Conservation (phyloP, 2,888 invertebrate species). For the Allophyes oxyacanthae region DNA sequence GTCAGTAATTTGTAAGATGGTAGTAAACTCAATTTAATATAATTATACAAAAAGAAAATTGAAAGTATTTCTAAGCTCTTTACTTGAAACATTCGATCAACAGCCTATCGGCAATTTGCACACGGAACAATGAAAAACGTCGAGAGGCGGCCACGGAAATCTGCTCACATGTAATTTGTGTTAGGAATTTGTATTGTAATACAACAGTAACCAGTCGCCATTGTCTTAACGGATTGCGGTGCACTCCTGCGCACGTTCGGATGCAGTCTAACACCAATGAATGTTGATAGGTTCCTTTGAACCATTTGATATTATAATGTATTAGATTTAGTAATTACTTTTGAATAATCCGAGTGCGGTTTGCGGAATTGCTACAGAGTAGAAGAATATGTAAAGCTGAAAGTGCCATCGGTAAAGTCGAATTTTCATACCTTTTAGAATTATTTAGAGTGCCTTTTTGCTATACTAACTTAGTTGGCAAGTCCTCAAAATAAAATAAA, state of each 20-base stretch:
- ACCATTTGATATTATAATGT: slow-evolving; percentile 29
- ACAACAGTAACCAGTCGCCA: slow-evolving; percentile 71
- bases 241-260: slow-evolving; percentile 62
- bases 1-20: no score
- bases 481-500: no score
- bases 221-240: slow-evolving; percentile 74
- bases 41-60: no score
- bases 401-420: no score
- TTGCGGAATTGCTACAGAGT: no score
- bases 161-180: slow-evolving; percentile 74
- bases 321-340: slow-evolving; percentile 20
- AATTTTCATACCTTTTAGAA: no score
- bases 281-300: slow-evolving; percentile 46
- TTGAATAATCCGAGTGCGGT: slow-evolving; percentile 3
- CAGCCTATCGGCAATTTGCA: slow-evolving; percentile 64
- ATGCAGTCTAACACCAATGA: slow-evolving; percentile 42
- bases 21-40: no score
- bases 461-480: no score
- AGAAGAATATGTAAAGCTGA: no score
- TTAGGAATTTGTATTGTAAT: slow-evolving; percentile 80
- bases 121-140: slow-evolving; percentile 67
- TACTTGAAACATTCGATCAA: slow-evolving; percentile 31
- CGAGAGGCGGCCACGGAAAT: slow-evolving; percentile 72
- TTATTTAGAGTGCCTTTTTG: no score
- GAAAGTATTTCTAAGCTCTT: slow-evolving; percentile 11